Base-by-base conservation (phyloP, 2,888 invertebrate genomes). In the Podabrus alpinus region DNA sequence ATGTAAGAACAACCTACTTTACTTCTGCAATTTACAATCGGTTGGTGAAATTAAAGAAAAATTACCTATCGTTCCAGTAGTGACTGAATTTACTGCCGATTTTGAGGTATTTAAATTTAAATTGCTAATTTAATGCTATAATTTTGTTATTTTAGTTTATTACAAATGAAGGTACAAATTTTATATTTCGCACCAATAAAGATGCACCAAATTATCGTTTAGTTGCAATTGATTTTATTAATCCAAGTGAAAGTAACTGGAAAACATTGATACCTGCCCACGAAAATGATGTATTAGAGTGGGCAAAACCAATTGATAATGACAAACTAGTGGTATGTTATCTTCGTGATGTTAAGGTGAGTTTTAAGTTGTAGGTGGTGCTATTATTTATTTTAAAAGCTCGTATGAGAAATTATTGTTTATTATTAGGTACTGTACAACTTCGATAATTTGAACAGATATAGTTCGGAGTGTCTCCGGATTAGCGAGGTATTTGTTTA, bases 331-430 rank as follows among this genome's bases (percentile, higher is more conserved):
- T 98, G 69, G 88, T 97, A 45, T 94, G 94, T 85, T 99, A 98
- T 85, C 92, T 98, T 74, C 92, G 95, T 84, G 97, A 99, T 90
- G 98, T 98, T 9, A 98, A 98, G 91, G 97, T 96, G 88, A 83
- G 81, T 77, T 45, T 24, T 24, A 24, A 24, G 24, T 24, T 24
- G 9, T 9, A 24, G 9, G 9, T 9, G 7, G 24, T 24, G 4
- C 19, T 24, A 7, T 7, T 24, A 7, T 24, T 24, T 24, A 24
- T 24, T 24, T 24, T 7, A 5, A 19, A 19, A 24, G 7, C 21
- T 3, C 4, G 7, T 0, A 24, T 9, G 24, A 24, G 10, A 24
- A 9, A 24, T 24, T 24, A 9, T 24, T 24, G 24, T 24, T 24
- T 24, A 24, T 19, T 19, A 3, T 21, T 21, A 21, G 4, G n/a